Evolutionary conservation across 2,888 invertebrate genomes (phyloP).

Genomic region (Tenthredo distinguenda): DNA sequence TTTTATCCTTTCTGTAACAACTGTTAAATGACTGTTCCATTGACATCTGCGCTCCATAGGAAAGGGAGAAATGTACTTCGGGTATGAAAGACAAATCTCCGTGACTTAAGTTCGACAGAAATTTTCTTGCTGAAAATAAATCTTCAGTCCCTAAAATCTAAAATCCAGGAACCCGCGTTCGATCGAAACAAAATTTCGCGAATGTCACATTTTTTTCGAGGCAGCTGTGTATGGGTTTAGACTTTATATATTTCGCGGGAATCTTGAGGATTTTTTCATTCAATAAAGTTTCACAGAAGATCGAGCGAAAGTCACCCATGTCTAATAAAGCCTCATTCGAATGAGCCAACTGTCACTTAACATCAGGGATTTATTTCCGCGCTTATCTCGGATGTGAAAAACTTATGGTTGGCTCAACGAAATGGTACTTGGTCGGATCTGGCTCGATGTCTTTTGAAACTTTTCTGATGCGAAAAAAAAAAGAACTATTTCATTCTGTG

Average conservation of each 20-base stretch:
- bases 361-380: background rate
- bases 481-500: background rate
- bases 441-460: background rate
- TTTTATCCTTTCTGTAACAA: background rate
- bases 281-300: background rate
- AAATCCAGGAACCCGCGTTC: background rate
- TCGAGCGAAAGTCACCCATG: background rate
- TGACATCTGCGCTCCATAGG: background rate
- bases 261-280: background rate
- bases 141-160: background rate
- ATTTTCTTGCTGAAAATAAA: background rate
- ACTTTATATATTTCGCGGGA: background rate
- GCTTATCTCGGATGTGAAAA: background rate
- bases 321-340: constrained; percentile 23
- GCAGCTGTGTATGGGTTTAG: background rate
- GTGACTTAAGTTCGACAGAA: background rate
- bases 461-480: background rate
- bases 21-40: background rate
- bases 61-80: background rate
- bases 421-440: background rate
- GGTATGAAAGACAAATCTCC: background rate
- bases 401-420: background rate
- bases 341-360: constrained; percentile 7
- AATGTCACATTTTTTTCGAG: background rate
- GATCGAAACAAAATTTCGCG: background rate